Evolutionary conservation across 2,797 vertebrate genomes (phyloP).

Genomic region (Cercopithecus neglectus): DNA sequence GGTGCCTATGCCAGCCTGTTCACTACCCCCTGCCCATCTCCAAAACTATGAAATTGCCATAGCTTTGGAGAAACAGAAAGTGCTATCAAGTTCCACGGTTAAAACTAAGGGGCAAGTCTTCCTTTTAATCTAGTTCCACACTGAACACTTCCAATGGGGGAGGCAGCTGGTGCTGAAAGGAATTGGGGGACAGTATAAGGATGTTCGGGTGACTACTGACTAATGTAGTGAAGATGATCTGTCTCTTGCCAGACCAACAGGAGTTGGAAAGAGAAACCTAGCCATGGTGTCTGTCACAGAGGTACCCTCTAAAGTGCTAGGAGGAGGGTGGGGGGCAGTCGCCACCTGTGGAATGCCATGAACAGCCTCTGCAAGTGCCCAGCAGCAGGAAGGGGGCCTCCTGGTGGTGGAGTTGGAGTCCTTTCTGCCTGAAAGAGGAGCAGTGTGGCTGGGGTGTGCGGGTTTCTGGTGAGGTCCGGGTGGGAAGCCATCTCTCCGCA

Average conservation of each 20-base stretch:
- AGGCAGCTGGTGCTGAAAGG: background rate
- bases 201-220: background rate
- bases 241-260: background rate
- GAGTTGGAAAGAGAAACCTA: background rate
- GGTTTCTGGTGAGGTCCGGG: slow-evolving; percentile 20
- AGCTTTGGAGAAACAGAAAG: slow-evolving; percentile 43
- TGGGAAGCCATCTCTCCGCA: slow-evolving; percentile 32
- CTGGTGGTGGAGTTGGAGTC: background rate
- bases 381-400: background rate
- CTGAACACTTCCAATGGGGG: background rate
- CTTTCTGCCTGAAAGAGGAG: background rate
- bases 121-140: background rate
- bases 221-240: background rate
- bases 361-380: background rate
- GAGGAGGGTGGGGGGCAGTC: background rate
- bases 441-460: background rate
- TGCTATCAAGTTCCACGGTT: background rate
- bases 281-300: background rate
- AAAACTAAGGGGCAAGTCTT: background rate
- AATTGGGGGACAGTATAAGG: background rate
- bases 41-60: background rate
- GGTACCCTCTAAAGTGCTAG: background rate
- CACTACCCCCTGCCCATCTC: background rate
- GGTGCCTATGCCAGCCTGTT: background rate
- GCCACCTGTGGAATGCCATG: background rate